Conservation (phyloP, 2,797 vertebrate genomes). For the Hydrolagus colliei region DNA sequence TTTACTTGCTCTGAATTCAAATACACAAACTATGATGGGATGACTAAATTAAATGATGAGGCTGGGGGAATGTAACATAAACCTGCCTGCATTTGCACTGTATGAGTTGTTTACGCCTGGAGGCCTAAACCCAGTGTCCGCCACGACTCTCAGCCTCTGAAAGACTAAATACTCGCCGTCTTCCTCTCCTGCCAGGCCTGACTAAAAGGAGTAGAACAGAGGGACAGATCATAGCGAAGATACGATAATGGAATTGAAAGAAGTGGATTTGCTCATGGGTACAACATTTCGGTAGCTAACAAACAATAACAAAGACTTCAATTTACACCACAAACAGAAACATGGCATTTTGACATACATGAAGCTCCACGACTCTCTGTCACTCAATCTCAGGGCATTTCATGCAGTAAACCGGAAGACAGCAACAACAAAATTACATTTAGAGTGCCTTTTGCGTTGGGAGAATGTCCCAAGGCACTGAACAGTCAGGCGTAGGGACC, state of each 20-base stretch:
- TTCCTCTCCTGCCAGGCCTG: constrained; percentile 75
- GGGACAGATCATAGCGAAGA: constrained; percentile 61
- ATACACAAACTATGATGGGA: constrained; percentile 3
- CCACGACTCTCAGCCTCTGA: constrained; percentile 76
- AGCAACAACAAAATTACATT: too few relatives aligned
- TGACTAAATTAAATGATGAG: constrained; percentile 25
- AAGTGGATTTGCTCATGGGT: constrained; percentile 45
- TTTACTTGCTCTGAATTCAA: constrained; percentile 23
- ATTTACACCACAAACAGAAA: constrained; percentile 42
- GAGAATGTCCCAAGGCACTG: too few relatives aligned
- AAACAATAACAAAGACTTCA: constrained; percentile 34
- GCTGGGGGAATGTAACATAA: constrained; percentile 43
- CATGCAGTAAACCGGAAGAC: background rate
- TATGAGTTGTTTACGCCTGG: constrained; percentile 54
- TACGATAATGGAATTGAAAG: constrained; percentile 49
- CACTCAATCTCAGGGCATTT: background rate
- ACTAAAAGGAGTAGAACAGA: constrained; percentile 73
- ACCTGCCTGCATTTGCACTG: constrained; percentile 64
- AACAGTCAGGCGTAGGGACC: too few relatives aligned
- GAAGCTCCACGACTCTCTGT: background rate
- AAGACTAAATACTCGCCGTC: constrained; percentile 73
- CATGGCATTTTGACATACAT: background rate
- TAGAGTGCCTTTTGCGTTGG: too few relatives aligned
- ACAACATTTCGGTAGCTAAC: constrained; percentile 34
- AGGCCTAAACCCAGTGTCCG: constrained; percentile 80